Evolutionary conservation across 2,888 invertebrate species (phyloP).

Genomic region (Pheosia gnoma): DNA sequence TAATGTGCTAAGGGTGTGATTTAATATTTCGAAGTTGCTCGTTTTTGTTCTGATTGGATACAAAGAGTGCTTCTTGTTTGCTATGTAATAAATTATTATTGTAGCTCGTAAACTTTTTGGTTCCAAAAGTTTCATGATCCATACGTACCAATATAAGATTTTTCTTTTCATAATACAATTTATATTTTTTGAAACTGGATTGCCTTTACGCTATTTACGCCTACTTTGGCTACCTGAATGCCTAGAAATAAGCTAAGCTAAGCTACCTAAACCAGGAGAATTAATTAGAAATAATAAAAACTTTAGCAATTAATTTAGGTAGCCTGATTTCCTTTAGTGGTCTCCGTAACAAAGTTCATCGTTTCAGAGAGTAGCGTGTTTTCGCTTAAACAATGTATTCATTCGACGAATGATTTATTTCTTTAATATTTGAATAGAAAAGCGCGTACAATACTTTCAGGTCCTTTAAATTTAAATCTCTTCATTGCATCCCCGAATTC

Average conservation of each 20-base stretch:
- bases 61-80: too few species aligned
- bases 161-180: neutral
- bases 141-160: too few species aligned
- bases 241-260: neutral
- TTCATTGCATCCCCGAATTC: slow-evolving; percentile 47
- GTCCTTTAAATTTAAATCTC: slow-evolving; percentile 47
- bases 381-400: slow-evolving; percentile 20
- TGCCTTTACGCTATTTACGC: neutral
- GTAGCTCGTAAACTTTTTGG: too few species aligned
- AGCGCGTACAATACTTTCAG: slow-evolving; percentile 35
- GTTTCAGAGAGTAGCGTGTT: slow-evolving; percentile 21
- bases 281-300: slow-evolving; percentile 27
- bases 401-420: slow-evolving; percentile 25
- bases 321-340: slow-evolving; percentile 26
- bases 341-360: slow-evolving; percentile 26
- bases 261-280: slow-evolving; percentile 7
- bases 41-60: too few species aligned
- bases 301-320: slow-evolving; percentile 33
- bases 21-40: too few species aligned
- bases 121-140: too few species aligned
- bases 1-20: too few species aligned
- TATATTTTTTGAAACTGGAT: neutral
- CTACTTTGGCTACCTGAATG: neutral
- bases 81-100: too few species aligned
- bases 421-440: slow-evolving; percentile 20